Evolutionary conservation across 2,888 invertebrate species (phyloP), one percentile per base, ranked within the genome.

Genomic region (Yponomeuta malinellus): DNA sequence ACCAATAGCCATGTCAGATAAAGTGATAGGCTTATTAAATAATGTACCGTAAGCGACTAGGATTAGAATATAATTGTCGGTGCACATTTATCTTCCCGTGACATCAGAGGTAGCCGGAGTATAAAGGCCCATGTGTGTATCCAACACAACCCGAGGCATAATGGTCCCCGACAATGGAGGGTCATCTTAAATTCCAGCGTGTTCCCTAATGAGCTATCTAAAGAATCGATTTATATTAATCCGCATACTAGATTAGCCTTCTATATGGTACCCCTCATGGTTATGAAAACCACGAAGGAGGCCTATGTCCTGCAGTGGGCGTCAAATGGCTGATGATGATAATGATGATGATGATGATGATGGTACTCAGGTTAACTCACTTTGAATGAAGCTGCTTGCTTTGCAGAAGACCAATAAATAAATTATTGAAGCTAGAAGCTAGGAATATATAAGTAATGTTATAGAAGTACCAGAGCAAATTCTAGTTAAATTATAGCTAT

Each of bases 71-170:
- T 87, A 88, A 88, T 88, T 85, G 84, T 82, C 78, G 79, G 78
- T 78, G 76, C 80, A 83, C 89, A 89, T 90, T 90, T 88, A 88
- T 90, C 88, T 87, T 82, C 78, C 78, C 78, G 79, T 81, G 79
- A 78, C 80, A 88, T 89, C 90, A 88, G 78, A 75, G 77, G 76
- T 88, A 90, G 87, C 15, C 15, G 71, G 74, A 74, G 77, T 78
- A 88, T 88, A 89, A 89, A 81, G 84, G 79, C 82, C 76, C 82
- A 76, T 77, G 77, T 83, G 75, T 85, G 86, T 85, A 23, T 23
- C 23, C 23, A 23, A 71, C 72, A 71, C 48, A 85, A 85, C 85
- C 74, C 76, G 68, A 72, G 74, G 43, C 76, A 86, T 83, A 86
- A 86, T 83, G 74, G 83, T 48, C 64, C 75, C 78, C 78, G 77